Conservation (phyloP, 2,113 vertebrate genomes). For the Pimephales promelas region DNA sequence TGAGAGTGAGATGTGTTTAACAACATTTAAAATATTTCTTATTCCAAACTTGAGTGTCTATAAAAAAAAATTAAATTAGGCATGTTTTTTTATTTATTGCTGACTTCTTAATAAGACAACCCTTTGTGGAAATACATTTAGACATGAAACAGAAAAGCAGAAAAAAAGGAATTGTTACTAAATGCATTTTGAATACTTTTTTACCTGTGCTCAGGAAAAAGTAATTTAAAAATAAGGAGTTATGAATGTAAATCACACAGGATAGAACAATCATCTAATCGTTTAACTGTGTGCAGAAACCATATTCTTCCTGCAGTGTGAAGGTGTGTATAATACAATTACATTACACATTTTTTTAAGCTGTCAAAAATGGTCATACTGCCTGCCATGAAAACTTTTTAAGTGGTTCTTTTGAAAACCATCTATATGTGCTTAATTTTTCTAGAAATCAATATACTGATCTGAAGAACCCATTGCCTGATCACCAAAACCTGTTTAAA, state of each 20-base stretch:
- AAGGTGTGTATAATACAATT: not conserved
- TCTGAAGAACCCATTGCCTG: not conserved
- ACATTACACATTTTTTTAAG: not conserved
- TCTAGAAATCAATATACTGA: not conserved
- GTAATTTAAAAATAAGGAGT: not conserved
- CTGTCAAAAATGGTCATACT: not conserved
- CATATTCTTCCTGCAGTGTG: not conserved
- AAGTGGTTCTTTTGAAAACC: conserved; percentile 7
- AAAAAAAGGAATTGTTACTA: too few relatives aligned
- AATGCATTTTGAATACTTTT: not conserved
- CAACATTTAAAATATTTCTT: not conserved
- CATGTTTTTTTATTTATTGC: not conserved
- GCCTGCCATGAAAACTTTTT: not conserved
- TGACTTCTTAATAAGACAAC: not conserved
- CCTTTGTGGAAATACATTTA: not conserved
- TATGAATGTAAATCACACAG: not conserved
- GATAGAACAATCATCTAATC: not conserved
- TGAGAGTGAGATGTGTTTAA: not conserved
- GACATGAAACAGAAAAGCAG: not conserved
- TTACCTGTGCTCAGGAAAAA: not conserved
- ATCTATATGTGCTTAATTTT: not conserved
- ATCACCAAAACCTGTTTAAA: not conserved
- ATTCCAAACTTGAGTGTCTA: not conserved
- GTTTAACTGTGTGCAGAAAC: not conserved
- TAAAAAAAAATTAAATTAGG: not conserved